Evolutionary conservation across 2,888 invertebrate species (phyloP).

Genomic region (Dryococelus australis): DNA sequence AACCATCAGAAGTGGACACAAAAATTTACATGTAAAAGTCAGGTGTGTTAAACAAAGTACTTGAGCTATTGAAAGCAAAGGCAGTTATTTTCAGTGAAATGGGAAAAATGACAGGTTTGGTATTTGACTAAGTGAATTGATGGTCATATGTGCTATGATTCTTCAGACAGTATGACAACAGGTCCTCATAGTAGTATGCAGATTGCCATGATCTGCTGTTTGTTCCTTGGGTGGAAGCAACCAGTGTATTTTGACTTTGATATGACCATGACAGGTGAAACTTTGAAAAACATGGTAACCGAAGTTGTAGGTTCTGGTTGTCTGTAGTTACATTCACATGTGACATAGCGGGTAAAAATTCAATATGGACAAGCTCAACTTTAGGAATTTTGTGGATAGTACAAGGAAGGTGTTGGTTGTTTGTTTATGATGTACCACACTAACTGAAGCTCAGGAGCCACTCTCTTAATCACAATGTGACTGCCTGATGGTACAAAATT

Average conservation of each 20-base stretch:
- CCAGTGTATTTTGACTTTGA: neutral
- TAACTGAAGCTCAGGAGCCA: neutral
- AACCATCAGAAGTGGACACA: neutral
- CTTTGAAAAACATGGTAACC: neutral
- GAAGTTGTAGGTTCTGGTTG: neutral
- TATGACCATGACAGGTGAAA: neutral
- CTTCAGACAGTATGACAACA: too few relatives aligned
- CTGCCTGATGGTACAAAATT: neutral
- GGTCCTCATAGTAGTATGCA: neutral
- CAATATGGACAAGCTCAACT: neutral
- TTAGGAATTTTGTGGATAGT: neutral
- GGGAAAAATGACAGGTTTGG: neutral
- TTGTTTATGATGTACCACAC: neutral
- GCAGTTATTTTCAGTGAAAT: neutral
- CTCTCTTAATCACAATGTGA: neutral
- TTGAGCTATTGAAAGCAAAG: neutral
- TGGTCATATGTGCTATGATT: neutral
- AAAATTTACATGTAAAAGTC: neutral
- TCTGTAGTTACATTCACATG: neutral
- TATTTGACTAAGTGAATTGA: neutral
- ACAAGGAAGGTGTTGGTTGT: neutral
- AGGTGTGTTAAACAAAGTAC: neutral
- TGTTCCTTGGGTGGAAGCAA: constrained; percentile 8
- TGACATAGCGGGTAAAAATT: neutral
- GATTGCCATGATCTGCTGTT: neutral